Base-by-base conservation (phyloP, 1,140 invertebrate species). In the Euwallacea similis region DNA sequence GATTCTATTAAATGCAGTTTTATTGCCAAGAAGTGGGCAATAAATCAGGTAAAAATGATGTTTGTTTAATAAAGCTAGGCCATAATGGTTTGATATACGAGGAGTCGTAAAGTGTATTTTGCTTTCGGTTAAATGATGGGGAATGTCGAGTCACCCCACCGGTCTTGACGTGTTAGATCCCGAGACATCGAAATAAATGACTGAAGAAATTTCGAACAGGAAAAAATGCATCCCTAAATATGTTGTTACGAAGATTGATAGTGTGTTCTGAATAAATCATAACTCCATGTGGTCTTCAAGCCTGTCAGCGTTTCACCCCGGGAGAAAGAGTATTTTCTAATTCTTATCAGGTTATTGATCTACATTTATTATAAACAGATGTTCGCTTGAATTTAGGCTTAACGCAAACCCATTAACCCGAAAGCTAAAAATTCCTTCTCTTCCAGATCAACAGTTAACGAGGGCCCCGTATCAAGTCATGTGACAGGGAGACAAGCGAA, bases 401-500 rank as follows among this genome's bases (percentile, higher is more conserved):
- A 33, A 33, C 21, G 4, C 21, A 33, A 33, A 4, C 21, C 4
- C 21, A 33, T 33, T 33, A 33, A 33, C 21, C 21, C 21, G 21
- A 33, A 33, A 33, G 21, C 46, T 50, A 6, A 50, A 50, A 50
- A 50, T 50, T 50, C 46, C 65, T 67, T 67, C 9, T 61, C 9
- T 68, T 68, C 13, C 66, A 68, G 66, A 50, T 42, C 42, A 58
- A 46, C 54, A 53, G 21, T 67, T 67, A 67, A 67, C 65, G 47
- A 67, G 54, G 16, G 53, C 41, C 54, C 65, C 10, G 41, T 16
- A 43, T 76, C 71, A 74, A 73, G 75, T 69, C 69, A 79, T 80
- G 78, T 79, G 78, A 79, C 74, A 71, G 64, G 9, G 46, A 67
- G 69, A 69, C 69, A 69, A 63, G 61, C 56, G 63, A 66, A 72